phyloP scores from a whole-genome alignment of 2,888 invertebrate genomes.

The Eurytoma adleriae region DNA sequence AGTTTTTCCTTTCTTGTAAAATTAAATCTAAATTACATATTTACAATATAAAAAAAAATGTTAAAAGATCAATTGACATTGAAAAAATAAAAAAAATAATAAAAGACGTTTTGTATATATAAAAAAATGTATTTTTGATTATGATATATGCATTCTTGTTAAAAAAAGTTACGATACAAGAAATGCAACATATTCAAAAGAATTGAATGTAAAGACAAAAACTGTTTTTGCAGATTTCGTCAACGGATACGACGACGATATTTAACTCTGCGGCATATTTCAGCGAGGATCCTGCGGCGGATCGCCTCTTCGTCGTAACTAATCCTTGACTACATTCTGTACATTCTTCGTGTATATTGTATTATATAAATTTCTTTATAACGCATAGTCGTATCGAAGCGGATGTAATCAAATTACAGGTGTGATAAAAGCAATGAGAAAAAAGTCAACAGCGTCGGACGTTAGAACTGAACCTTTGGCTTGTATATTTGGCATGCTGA shows the following conservation, averaged over 20 bases:
- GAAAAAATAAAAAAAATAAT: too few relatives aligned
- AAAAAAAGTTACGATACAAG: neutral
- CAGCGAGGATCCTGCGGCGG: slow-evolving; percentile 72
- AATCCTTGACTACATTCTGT: slow-evolving; percentile 73
- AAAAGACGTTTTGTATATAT: too few relatives aligned
- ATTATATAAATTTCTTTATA: slow-evolving; percentile 69
- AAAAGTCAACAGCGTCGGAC: slow-evolving; percentile 52
- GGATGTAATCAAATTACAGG: slow-evolving; percentile 48
- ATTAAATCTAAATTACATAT: too few relatives aligned
- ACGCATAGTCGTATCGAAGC: slow-evolving; percentile 52
- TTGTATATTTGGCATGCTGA: slow-evolving; percentile 70
- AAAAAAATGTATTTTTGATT: neutral
- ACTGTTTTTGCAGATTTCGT: slow-evolving; percentile 60
- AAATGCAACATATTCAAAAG: neutral
- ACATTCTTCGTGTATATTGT: slow-evolving; percentile 73
- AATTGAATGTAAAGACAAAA: slow-evolving; percentile 22
- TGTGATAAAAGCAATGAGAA: slow-evolving; percentile 40
- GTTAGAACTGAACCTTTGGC: slow-evolving; percentile 64
- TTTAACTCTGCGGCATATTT: slow-evolving; percentile 74
- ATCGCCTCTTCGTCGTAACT: slow-evolving; percentile 73
- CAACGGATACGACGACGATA: slow-evolving; percentile 66
- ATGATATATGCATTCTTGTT: neutral
- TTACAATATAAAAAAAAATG: too few relatives aligned
- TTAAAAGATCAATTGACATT: too few relatives aligned
- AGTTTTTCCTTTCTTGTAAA: neutral